These are phyloP conservation scores for Frankliniella intonsa DNA, from an alignment of 2,888 invertebrate genomes.

Conservation along the genomic window DNA sequence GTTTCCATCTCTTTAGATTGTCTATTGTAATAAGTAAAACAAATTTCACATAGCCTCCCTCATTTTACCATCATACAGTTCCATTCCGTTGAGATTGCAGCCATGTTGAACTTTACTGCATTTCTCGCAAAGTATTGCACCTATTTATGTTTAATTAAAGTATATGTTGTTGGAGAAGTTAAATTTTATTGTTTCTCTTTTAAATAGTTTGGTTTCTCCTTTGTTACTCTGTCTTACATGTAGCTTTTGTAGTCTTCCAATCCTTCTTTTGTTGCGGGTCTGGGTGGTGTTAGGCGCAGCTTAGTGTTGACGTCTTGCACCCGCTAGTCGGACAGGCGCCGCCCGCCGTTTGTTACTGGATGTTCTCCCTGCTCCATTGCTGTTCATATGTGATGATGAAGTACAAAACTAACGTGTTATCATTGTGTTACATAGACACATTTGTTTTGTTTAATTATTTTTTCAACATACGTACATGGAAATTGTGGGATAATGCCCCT, in stretches of 20 bases:
- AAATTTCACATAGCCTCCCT: not conserved
- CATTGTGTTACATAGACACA: conserved; percentile 25
- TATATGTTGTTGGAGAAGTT: conserved; percentile 27
- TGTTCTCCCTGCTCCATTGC: conserved; percentile 24
- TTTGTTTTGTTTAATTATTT: conserved; percentile 26
- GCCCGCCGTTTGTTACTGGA: conserved; percentile 20
- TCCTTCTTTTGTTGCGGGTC: conserved; percentile 22
- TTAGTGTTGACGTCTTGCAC: not conserved
- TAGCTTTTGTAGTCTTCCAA: conserved; percentile 26
- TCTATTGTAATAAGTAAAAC: not conserved
- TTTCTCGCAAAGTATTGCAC: conserved; percentile 21
- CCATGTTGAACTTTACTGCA: not conserved
- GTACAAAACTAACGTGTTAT: conserved; percentile 27
- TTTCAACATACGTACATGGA: conserved; percentile 23
- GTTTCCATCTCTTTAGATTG: not conserved
- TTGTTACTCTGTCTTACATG: conserved; percentile 25
- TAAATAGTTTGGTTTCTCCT: conserved; percentile 20
- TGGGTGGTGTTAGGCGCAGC: conserved; percentile 21
- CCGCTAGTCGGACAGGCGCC: conserved; percentile 23
- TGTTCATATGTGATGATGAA: conserved; percentile 27
- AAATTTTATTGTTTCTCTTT: conserved; percentile 27
- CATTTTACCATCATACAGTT: not conserved
- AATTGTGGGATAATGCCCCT: conserved; percentile 22
- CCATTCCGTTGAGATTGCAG: conserved; percentile 24
- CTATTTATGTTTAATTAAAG: conserved; percentile 24